Evolutionary conservation across 1,140 invertebrate genomes (phyloP).

Genomic region (Gyrodactylus bullatarudis): DNA sequence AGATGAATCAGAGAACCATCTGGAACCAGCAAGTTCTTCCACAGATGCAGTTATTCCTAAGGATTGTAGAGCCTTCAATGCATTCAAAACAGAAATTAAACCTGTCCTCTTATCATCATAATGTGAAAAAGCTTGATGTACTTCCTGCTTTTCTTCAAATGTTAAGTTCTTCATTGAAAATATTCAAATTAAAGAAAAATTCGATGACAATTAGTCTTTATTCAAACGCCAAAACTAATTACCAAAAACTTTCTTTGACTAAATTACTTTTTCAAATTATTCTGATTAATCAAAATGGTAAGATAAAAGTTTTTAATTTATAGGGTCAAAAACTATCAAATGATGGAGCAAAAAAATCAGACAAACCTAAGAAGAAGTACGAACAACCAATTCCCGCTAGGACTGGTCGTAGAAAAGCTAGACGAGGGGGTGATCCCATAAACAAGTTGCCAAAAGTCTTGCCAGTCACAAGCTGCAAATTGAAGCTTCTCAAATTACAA

Average conservation of each 20-base stretch:
- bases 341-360: background rate
- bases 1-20: too few relatives aligned
- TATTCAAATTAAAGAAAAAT: too few relatives aligned
- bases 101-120: background rate
- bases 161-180: background rate
- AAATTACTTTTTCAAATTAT: background rate
- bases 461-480: conserved; percentile 63
- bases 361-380: conserved; percentile 96
- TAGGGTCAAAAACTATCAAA: background rate
- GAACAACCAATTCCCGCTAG: conserved; percentile 66
- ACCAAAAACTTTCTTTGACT: background rate
- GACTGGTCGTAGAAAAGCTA: conserved; percentile 82
- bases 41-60: too few relatives aligned
- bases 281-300: background rate
- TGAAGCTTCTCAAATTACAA: conserved; percentile 75
- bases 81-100: too few relatives aligned
- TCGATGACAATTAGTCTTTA: too few relatives aligned
- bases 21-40: too few relatives aligned
- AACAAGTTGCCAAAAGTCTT: conserved; percentile 81
- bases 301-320: background rate
- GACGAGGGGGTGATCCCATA: conserved; percentile 80
- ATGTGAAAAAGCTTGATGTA: background rate
- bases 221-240: too few relatives aligned
- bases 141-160: background rate
- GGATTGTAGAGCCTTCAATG: too few relatives aligned